Base-by-base conservation (phyloP, 2,797 vertebrate species). In the Huso huso region DNA sequence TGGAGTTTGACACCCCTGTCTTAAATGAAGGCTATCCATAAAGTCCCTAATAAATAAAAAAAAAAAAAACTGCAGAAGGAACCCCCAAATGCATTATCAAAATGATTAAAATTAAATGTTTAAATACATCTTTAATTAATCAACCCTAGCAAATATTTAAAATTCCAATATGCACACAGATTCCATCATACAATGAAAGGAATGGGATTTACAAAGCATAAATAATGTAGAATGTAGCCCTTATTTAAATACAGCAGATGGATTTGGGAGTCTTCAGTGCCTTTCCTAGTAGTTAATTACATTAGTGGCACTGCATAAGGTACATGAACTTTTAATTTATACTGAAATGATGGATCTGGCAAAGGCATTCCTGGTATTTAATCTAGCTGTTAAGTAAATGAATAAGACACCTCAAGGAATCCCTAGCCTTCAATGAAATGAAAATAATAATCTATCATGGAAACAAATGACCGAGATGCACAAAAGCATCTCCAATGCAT, bases 301-400 rank as follows among this genome's bases (percentile, higher is more conserved):
- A 62, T 62, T 62, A 15, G 15, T 62, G 10, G 8, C 61, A 37
- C 37, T 62, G 61, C 18, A 62, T 37, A 62, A 58, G 18, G 18
- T 13, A 37, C 61, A 12, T 62, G 8, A 10, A 48, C 10, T 62
- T 23, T 62, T 37, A 62, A 62, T 48, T 37, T 62, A 62, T 23
- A 23, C 18, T 23, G 18, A 62, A 37, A 37, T 62, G 18, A 23
- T 37, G 18, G 37, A 62, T 13, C 48, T 62, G 61, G 12, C 10
- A 18, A 37, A 37, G 61, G 18, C 18, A 62, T 62, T 15, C 13
- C 48, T 18, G 11, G 8, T 62, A 9, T 18, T 18, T 62, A 62
- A 62, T 62, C 48, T 15, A 62, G 61, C 23, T n/a, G 59, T 61
- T 62, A 62, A 18, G 61, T 62, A 62, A 62, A 62, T 62, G 18